phyloP scores from a whole-genome alignment of 2,113 vertebrate species.

The Notiomystis cincta region DNA sequence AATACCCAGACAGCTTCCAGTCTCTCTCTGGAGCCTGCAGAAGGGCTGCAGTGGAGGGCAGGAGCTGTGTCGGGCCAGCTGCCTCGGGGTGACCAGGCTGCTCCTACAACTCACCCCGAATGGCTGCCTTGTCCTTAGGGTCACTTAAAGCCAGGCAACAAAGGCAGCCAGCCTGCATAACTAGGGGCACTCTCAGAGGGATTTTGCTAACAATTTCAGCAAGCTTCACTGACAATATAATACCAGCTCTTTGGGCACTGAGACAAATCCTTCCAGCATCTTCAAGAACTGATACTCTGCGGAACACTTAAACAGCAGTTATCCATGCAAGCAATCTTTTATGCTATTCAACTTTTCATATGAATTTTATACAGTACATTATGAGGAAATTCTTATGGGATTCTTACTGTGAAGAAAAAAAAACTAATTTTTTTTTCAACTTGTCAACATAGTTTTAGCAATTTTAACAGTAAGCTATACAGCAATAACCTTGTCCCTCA shows the following conservation, averaged over 20 bases:
- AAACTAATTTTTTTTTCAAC: not conserved
- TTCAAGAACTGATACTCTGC: not conserved
- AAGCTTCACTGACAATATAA: not conserved
- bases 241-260: not conserved
- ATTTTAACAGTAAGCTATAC: not conserved
- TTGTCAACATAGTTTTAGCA: not conserved
- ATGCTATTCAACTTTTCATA: not conserved
- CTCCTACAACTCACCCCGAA: not conserved
- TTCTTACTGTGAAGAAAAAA: not conserved
- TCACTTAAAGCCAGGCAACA: not conserved
- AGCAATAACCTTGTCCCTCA: not conserved
- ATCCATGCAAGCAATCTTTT: not conserved
- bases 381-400: not conserved
- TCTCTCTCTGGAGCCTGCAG: not conserved
- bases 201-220: not conserved
- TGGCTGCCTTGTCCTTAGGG: accelerated
- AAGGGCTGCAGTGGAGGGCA: not conserved
- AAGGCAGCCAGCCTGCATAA: not conserved
- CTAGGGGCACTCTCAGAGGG: not conserved
- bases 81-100: not conserved
- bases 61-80: not conserved
- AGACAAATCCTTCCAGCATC: not conserved
- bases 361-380: not conserved
- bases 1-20: not conserved
- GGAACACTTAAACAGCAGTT: not conserved